Percentiles rank a stretch among this genome's conserved stretches.
phyloP scores from a whole-genome alignment of 2,797 vertebrate genomes.

The Muscicapa striata region DNA sequence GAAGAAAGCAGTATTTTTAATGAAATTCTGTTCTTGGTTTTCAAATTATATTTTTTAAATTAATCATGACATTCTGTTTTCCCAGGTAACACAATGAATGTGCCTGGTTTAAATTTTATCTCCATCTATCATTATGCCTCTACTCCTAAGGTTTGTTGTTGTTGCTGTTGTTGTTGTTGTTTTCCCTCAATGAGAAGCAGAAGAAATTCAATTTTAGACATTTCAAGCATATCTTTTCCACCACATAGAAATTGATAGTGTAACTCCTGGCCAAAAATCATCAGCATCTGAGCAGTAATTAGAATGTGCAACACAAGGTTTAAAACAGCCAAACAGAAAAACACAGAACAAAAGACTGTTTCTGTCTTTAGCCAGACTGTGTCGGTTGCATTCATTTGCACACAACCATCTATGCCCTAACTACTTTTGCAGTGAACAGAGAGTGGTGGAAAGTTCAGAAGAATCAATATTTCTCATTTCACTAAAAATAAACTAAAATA shows the following conservation, averaged over 20 bases:
- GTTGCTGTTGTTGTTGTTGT: background rate
- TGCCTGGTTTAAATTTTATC: background rate
- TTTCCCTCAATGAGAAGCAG: background rate
- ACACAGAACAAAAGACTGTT: background rate
- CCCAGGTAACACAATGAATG: background rate
- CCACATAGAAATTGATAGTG: rapidly evolving
- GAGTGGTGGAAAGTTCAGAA: background rate
- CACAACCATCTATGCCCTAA: background rate
- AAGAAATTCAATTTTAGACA: background rate
- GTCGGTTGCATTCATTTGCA: background rate
- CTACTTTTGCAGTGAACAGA: background rate
- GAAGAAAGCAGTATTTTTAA: background rate
- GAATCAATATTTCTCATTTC: background rate
- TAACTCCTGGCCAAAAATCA: background rate
- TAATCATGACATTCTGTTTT: background rate
- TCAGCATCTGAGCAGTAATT: background rate
- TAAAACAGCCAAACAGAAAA: background rate
- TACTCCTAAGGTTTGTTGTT: background rate
- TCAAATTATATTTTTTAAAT: background rate
- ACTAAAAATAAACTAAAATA: background rate
- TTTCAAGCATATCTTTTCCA: background rate
- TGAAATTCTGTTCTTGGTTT: background rate
- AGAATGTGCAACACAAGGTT: background rate
- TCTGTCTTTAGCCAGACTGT: background rate
- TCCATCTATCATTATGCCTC: background rate